A percentile compares a stretch with the other conserved stretches of the same genome.
Conservation (phyloP, 2,113 vertebrate genomes). For the Tachuris rubrigastra region DNA sequence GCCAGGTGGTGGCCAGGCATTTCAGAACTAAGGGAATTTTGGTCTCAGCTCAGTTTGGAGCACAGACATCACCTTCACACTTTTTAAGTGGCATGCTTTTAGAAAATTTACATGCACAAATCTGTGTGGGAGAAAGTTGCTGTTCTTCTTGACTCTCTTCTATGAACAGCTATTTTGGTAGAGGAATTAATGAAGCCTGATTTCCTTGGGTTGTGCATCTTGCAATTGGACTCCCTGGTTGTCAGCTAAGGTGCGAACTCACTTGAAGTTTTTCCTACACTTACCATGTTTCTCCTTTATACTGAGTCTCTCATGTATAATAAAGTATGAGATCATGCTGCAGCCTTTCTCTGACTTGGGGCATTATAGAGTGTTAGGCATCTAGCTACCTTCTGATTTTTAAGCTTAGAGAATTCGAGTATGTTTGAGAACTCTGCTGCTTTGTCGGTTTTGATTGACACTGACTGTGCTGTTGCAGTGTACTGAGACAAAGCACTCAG, state of each 20-base stretch:
- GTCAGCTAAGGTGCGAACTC: not conserved
- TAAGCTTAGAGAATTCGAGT: not conserved
- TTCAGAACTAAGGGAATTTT: not conserved
- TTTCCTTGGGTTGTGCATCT: not conserved
- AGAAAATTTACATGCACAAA: not conserved
- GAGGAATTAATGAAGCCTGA: conserved; percentile 32
- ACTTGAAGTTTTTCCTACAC: not conserved
- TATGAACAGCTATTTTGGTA: conserved; percentile 17
- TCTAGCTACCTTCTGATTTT: not conserved
- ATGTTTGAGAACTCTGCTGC: not conserved
- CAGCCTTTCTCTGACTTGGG: not conserved
- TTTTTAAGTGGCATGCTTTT: not conserved
- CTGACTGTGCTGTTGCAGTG: not conserved
- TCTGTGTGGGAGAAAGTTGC: conserved; percentile 26
- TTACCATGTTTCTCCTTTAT: not conserved
- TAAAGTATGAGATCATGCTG: not conserved
- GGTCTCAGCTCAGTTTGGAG: not conserved
- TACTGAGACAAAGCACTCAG: not conserved
- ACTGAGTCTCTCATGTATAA: not conserved
- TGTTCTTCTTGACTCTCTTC: not conserved
- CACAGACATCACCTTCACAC: not conserved
- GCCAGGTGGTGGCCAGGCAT: not conserved
- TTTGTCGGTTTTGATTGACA: not conserved
- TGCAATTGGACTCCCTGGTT: not conserved
- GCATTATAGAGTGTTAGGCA: not conserved